Evolutionary conservation across 2,113 vertebrate species (phyloP), one percentile per base, ranked within the genome.

Genomic region (Eptatretus burgeri): DNA sequence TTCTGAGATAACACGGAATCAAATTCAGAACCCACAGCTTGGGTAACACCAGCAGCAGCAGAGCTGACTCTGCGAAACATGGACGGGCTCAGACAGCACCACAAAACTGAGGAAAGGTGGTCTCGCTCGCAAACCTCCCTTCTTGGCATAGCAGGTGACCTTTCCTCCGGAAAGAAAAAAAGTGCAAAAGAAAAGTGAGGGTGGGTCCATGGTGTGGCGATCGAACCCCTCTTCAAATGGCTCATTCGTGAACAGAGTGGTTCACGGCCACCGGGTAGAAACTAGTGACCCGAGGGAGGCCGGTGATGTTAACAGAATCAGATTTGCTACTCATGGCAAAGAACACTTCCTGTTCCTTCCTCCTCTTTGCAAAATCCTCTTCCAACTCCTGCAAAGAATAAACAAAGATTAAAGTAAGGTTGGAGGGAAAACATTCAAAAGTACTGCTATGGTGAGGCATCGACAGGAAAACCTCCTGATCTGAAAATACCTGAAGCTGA

Each of bases 311-410:
- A 9, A 71, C 70, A 63, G 68, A 73, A 14, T 79, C 79, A 0
- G 67, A 63, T 2, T 75, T 73, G 51, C 81, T 75, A 0, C 69
- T 80, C 70, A 93, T 72, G 68, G 69, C 82, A 71, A 95, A 94
- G 76, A 98, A 98, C 66, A 75, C 72, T 71, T 88, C 87, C 74
- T 93, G 89, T 49, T 95, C 91, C 9, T 64, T 74, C 52, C 83
- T 93, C 75, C 77, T 94, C 70, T 76, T 74, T 66, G 73, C 82
- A 65, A 98, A 70, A 63, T 91, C 84, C 0, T 91, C 84, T 70
- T 98, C 91, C 63, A 98, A 77, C 17, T 77, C 76, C 91, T 98
- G 64, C 1, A n/a, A 56, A 17, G 52, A 20, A 67, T 62, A 13
- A 49, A 20, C 13, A 17, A 11, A 16, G 12, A 19, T 63, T 49